A percentile compares a stretch with the other conserved stretches of the same genome.
Conservation (phyloP, 1,140 invertebrate genomes). For the Daktulosphaira vitifoliae region DNA sequence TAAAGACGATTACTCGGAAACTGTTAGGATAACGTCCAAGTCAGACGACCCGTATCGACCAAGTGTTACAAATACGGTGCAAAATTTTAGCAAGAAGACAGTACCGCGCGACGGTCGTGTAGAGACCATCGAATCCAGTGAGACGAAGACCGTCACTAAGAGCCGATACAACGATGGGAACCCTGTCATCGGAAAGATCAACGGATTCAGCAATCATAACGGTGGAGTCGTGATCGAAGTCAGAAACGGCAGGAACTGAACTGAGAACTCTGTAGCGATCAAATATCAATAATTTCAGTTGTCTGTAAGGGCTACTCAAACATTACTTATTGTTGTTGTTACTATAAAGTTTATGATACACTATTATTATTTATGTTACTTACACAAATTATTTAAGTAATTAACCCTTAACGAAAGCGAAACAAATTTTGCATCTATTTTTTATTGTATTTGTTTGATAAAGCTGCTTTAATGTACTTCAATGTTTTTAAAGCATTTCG, state of each 20-base stretch:
- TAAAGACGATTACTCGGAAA: conserved; percentile 61
- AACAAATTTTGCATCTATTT: too few relatives aligned
- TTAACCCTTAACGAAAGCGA: too few relatives aligned
- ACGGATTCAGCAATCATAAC: conserved; percentile 45
- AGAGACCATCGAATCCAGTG: conserved; percentile 58
- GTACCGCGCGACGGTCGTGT: conserved; percentile 53
- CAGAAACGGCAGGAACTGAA: conserved; percentile 43
- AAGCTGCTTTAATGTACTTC: too few relatives aligned
- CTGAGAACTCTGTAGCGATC: too few relatives aligned
- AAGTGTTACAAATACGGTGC: conserved; percentile 57
- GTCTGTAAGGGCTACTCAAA: too few relatives aligned
- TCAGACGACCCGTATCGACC: conserved; percentile 55
- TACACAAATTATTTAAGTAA: too few relatives aligned
- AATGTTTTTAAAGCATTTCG: too few relatives aligned
- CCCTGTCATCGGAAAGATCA: conserved; percentile 40
- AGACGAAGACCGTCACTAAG: conserved; percentile 58
- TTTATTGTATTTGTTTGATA: too few relatives aligned
- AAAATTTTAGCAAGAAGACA: conserved; percentile 56
- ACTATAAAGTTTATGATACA: too few relatives aligned
- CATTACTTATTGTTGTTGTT: too few relatives aligned
- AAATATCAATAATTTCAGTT: too few relatives aligned
- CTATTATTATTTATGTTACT: too few relatives aligned
- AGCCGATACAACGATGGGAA: conserved; percentile 50
- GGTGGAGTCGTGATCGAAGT: conserved; percentile 47
- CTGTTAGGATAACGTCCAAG: conserved; percentile 55